Percentiles rank a stretch among this genome's conserved stretches.
Evolutionary conservation across 1,140 invertebrate genomes (phyloP).

Genomic region (Pseudobourletiella spinata): DNA sequence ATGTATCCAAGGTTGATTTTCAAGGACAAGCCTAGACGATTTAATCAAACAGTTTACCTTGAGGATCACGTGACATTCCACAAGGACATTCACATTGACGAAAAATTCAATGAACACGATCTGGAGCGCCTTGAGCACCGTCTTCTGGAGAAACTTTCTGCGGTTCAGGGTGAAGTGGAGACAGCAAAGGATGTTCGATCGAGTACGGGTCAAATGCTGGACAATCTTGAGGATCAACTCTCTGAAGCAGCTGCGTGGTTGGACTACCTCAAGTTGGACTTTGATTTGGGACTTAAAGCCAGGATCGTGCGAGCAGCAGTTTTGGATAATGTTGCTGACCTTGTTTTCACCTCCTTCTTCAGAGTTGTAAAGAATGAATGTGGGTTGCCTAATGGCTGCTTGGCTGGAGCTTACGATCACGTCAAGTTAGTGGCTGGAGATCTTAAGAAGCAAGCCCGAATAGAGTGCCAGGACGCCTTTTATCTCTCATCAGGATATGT

Average conservation of each 20-base stretch:
- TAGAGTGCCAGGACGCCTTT: not conserved
- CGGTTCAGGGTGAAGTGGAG: too few species aligned
- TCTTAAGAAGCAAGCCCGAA: not conserved
- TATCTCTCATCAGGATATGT: not conserved
- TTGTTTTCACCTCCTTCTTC: not conserved
- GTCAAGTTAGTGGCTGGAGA: not conserved
- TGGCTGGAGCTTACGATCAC: not conserved
- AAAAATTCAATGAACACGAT: too few species aligned
- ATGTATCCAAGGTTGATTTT: not conserved
- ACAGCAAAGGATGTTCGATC: too few species aligned
- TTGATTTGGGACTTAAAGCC: not conserved
- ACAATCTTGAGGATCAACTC: not conserved
- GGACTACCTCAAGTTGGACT: not conserved
- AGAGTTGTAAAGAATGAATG: not conserved
- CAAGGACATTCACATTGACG: too few species aligned
- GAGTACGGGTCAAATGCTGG: not conserved
- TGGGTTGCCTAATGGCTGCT: not conserved
- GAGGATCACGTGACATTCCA: not conserved
- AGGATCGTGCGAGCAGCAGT: not conserved
- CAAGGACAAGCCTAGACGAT: not conserved
- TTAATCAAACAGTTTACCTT: not conserved
- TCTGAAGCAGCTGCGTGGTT: not conserved
- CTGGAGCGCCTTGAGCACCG: not conserved
- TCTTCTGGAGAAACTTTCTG: not conserved
- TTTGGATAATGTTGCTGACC: not conserved